These are phyloP conservation scores for Genyomyrus donnyi DNA, from an alignment of 2,113 vertebrate species.

Conservation along the genomic window DNA sequence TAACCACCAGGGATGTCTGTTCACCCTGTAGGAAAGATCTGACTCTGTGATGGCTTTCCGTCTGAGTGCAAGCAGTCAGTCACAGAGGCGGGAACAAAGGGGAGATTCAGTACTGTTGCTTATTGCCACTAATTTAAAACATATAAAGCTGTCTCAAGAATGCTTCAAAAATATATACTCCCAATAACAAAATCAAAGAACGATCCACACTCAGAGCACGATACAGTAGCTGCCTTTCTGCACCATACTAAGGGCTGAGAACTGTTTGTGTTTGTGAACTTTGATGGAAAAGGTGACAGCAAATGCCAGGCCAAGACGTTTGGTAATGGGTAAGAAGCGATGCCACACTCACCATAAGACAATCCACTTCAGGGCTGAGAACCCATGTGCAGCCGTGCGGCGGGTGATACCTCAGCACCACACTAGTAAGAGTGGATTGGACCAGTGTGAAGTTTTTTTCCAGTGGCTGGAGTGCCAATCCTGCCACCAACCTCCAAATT, in stretches of 20 bases:
- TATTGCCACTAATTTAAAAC: background rate
- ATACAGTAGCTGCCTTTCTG: background rate
- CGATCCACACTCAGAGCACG: background rate
- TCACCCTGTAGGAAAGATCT: background rate
- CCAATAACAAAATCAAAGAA: background rate
- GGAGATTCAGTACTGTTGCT: background rate
- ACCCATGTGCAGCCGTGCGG: too few relatives aligned
- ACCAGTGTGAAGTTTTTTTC: too few relatives aligned
- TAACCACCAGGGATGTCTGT: background rate
- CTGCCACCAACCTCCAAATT: too few relatives aligned
- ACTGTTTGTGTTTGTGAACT: background rate
- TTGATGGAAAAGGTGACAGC: background rate
- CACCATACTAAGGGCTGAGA: background rate
- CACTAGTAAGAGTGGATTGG: too few relatives aligned
- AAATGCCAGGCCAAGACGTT: background rate
- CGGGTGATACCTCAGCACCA: too few relatives aligned
- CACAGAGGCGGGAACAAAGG: background rate
- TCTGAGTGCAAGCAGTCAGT: background rate
- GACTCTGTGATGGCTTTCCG: background rate
- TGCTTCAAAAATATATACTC: background rate
- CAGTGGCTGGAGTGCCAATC: too few relatives aligned
- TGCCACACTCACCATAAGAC: too few relatives aligned
- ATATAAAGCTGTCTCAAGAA: background rate
- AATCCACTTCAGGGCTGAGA: too few relatives aligned
- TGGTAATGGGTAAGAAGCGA: background rate